phyloP scores from a whole-genome alignment of 2,113 vertebrate species.

The Crypturellus undulatus region DNA sequence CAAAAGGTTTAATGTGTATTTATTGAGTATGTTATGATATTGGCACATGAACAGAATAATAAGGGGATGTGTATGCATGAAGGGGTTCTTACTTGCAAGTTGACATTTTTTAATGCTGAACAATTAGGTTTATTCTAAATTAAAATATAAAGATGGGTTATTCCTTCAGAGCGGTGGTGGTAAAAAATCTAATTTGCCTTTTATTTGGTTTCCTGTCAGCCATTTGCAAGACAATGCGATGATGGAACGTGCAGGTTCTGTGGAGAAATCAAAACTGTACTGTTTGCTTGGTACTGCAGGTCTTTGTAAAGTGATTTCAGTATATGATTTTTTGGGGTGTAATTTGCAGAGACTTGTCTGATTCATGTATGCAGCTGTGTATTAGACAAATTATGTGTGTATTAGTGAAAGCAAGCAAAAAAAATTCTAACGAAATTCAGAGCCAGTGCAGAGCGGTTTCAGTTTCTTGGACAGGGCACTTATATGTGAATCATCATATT shows the following conservation, averaged over 20 bases:
- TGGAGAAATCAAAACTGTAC: not conserved
- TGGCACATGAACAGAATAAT: not conserved
- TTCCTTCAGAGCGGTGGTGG: not conserved
- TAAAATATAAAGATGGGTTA: constrained; percentile 33
- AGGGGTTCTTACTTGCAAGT: not conserved
- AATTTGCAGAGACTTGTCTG: not conserved
- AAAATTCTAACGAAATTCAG: not conserved
- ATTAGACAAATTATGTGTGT: not conserved
- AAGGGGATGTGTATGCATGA: not conserved
- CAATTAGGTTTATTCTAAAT: constrained; percentile 3
- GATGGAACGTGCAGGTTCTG: not conserved
- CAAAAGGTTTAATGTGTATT: constrained; percentile 32
- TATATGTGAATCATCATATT: constrained; percentile 21
- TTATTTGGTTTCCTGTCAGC: constrained; percentile 22
- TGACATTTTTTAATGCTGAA: not conserved
- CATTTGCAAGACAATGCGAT: constrained; percentile 9
- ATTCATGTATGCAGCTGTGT: not conserved
- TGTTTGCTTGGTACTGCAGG: not conserved
- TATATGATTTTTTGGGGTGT: not conserved
- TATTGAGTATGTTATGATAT: not conserved
- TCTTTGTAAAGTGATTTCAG: not conserved
- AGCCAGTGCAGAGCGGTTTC: constrained; percentile 35
- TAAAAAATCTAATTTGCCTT: not conserved
- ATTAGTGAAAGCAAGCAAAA: constrained; percentile 25
- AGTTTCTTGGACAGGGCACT: constrained; percentile 18